Base-by-base conservation (phyloP, 2,113 vertebrate species). In the Gymnarchus niloticus region DNA sequence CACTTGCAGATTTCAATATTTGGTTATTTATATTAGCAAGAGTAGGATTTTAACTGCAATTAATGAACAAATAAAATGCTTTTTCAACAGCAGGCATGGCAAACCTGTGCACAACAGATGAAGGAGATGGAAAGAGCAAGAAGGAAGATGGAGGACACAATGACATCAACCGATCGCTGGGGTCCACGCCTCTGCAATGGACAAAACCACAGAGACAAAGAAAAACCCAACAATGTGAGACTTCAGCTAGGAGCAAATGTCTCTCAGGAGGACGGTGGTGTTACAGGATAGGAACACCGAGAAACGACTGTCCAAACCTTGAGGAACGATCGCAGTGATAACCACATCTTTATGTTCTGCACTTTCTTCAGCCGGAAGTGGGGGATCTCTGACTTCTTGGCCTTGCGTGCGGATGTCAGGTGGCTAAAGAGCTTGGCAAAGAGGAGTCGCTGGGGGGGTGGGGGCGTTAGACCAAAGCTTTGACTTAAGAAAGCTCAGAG, bases 311-410 rank as follows among this genome's bases (percentile, higher is more conserved):
- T 3, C 33, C 19, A 8, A 25, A 98, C 98, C 97, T 98, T 97
- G 3, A 99, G 95, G 25, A 97, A 99, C 81, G 98, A 99, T 54
- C 98, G 97, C 0, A 99, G 96, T 0, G 98, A 98, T 44, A 99
- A 88, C 98, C 98, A 99, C 92, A 99, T 99, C 93, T 99, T 99
- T 89, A 99, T 99, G 93, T 99, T 99, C 91, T 99, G 96, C 84
- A 99, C 96, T 87, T 99, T 99, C 92, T 99, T 99, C 91, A 99
- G 96, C 83, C 98, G 93, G 86, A 99, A 99, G 89, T 99, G 98
- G 91, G 98, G 98, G 88, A 99, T 96, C 94, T 98, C 97, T 0
- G 97, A 99, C 90, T 99, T 99, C 91, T 96, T 97, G 92, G 98
- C 98, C 92, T 99, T 99, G 85, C 98, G 96, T 87, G 97, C 98